phyloP scores from a whole-genome alignment of 2,797 vertebrate genomes.

The Molossus alvarezi region DNA sequence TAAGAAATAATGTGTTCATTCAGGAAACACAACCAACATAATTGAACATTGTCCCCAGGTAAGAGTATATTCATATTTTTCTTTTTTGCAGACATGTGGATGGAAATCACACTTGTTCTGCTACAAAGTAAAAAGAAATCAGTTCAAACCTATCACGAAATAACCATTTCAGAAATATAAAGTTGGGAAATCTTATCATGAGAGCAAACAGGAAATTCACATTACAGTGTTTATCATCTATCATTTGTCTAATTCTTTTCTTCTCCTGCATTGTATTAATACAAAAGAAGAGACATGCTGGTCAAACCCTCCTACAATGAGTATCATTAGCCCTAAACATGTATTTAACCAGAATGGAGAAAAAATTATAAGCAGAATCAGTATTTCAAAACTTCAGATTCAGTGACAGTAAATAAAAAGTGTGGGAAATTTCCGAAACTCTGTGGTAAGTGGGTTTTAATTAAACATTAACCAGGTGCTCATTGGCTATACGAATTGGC shows the following conservation, averaged over 20 bases:
- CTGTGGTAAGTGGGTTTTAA: not conserved
- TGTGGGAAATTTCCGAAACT: not conserved
- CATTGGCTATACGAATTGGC: not conserved
- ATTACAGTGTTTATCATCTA: slow-evolving; percentile 4
- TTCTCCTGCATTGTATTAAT: not conserved
- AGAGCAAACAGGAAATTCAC: slow-evolving; percentile 74
- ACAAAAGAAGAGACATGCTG: not conserved
- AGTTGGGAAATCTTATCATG: slow-evolving; percentile 53
- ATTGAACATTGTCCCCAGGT: slow-evolving; percentile 54
- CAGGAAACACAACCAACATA: slow-evolving; percentile 79
- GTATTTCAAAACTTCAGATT: not conserved
- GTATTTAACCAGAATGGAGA: not conserved
- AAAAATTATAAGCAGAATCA: not conserved
- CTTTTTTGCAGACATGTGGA: slow-evolving; percentile 69
- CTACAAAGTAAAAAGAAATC: slow-evolving; percentile 68
- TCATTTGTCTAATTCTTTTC: slow-evolving; percentile 1
- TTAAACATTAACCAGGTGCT: not conserved
- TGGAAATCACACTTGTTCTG: slow-evolving; percentile 62
- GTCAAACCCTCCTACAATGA: not conserved
- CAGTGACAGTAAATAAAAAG: slow-evolving; percentile 17
- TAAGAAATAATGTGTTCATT: slow-evolving; percentile 68
- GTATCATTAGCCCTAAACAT: slow-evolving; percentile 15
- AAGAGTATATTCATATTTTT: slow-evolving; percentile 69
- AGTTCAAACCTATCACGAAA: slow-evolving; percentile 62
- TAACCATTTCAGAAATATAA: slow-evolving; percentile 69